Evolutionary conservation across 2,888 invertebrate species (phyloP).

Genomic region (Andrena fulva): DNA sequence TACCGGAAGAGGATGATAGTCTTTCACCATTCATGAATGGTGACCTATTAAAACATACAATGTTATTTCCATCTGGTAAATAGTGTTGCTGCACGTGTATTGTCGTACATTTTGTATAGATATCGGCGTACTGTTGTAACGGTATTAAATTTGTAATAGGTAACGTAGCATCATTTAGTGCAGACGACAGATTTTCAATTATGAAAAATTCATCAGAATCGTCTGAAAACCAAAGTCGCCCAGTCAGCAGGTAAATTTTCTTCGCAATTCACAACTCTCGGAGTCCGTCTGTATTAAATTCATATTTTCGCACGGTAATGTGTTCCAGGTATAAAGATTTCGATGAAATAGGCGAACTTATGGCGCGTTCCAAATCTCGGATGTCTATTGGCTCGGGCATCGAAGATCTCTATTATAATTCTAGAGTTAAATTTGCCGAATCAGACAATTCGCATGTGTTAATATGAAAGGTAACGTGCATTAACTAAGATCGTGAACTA

Average conservation of each 20-base stretch:
- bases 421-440: conserved; percentile 80
- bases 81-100: neutral
- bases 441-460: conserved; percentile 79
- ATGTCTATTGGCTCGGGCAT: conserved; percentile 81
- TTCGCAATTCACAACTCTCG: neutral
- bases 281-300: neutral
- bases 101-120: too few species aligned
- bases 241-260: conserved; percentile 81
- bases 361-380: conserved; percentile 82
- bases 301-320: neutral
- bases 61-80: conserved; percentile 85
- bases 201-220: conserved; percentile 81
- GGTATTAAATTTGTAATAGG: conserved; percentile 62
- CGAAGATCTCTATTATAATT: conserved; percentile 81
- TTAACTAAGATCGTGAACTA: conserved; percentile 32
- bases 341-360: conserved; percentile 85
- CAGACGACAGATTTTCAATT: conserved; percentile 79
- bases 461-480: conserved; percentile 72
- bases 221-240: conserved; percentile 84
- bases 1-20: conserved; percentile 87
- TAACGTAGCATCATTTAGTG: conserved; percentile 75
- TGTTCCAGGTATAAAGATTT: conserved; percentile 86
- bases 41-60: conserved; percentile 88
- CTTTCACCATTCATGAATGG: conserved; percentile 91
- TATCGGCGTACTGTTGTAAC: conserved; percentile 6